phyloP scores from a whole-genome alignment of 2,888 invertebrate species.

The Conistra vaccinii region DNA sequence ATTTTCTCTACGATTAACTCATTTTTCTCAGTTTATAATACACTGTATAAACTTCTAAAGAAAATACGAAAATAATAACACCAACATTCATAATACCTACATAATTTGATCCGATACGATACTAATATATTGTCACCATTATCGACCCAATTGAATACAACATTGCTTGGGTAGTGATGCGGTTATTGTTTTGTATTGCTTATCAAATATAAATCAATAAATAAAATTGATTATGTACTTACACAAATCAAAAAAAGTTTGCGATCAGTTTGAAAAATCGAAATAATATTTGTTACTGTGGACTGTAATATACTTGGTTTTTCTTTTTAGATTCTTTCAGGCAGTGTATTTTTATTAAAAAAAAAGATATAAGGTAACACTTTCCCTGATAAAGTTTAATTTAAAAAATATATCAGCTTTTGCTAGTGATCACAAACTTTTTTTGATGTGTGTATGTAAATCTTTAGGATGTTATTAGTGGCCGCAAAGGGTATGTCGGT shows the following conservation, averaged over 20 bases:
- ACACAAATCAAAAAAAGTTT: too few species aligned
- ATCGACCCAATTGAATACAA: constrained; percentile 1
- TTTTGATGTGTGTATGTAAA: too few species aligned
- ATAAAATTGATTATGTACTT: constrained; percentile 22
- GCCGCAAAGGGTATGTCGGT: constrained; percentile 2
- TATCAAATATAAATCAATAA: constrained; percentile 30
- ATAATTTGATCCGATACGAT: background rate
- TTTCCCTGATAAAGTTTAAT: too few species aligned
- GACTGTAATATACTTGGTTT: too few species aligned
- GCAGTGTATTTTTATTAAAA: too few species aligned
- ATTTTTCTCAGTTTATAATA: background rate
- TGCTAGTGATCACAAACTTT: too few species aligned
- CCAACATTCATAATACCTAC: background rate
- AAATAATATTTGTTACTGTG: too few species aligned
- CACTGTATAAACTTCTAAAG: background rate
- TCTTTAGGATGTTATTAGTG: constrained; percentile 13
- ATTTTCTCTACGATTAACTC: background rate
- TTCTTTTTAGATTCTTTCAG: too few species aligned
- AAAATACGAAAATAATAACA: background rate
- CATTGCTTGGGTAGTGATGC: background rate
- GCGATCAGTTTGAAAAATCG: too few species aligned
- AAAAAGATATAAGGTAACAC: too few species aligned
- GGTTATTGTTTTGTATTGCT: constrained; percentile 13
- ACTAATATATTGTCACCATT: background rate
- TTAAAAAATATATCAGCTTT: too few species aligned